phyloP scores from a whole-genome alignment of 1,140 invertebrate genomes.

The Dinothrombium tinctorium region DNA sequence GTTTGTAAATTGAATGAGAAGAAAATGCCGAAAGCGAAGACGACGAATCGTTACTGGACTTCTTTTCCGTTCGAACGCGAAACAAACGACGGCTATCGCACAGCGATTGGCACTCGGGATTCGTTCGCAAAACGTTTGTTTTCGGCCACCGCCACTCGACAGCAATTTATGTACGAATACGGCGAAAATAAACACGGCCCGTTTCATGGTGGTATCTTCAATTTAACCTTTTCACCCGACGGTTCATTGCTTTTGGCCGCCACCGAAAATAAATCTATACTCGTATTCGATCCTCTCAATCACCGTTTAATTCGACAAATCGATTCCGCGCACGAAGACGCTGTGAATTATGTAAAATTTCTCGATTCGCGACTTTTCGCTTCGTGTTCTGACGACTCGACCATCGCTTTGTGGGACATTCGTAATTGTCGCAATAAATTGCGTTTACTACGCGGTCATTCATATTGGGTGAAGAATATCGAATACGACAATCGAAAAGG shows the following conservation, averaged over 20 bases:
- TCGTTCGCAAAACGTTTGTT: too few relatives aligned
- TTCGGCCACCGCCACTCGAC: too few relatives aligned
- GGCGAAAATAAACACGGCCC: too few relatives aligned
- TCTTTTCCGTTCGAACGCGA: too few relatives aligned
- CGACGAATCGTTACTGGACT: too few relatives aligned
- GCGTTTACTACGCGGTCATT: slow-evolving; percentile 53
- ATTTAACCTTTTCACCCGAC: slow-evolving; percentile 19
- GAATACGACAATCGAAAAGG: slow-evolving; percentile 69
- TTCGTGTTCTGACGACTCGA: slow-evolving; percentile 76
- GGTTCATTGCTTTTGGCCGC: slow-evolving; percentile 61
- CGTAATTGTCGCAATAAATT: slow-evolving; percentile 48
- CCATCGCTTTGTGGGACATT: slow-evolving; percentile 72
- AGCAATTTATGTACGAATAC: too few relatives aligned
- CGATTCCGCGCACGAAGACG: slow-evolving; percentile 57
- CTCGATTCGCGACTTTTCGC: slow-evolving; percentile 65
- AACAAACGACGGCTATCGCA: too few relatives aligned
- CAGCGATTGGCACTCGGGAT: too few relatives aligned
- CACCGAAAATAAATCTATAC: slow-evolving; percentile 63
- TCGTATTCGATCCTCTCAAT: slow-evolving; percentile 64
- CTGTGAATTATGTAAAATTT: slow-evolving; percentile 60
- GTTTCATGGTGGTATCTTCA: slow-evolving; percentile 3
- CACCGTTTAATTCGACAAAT: slow-evolving; percentile 45
- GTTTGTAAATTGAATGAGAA: too few relatives aligned
- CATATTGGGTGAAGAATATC: slow-evolving; percentile 90
- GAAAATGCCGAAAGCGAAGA: too few relatives aligned